These are phyloP conservation scores for Corythornis vintsioides DNA, from an alignment of 2,113 vertebrate species.

Conservation along the genomic window DNA sequence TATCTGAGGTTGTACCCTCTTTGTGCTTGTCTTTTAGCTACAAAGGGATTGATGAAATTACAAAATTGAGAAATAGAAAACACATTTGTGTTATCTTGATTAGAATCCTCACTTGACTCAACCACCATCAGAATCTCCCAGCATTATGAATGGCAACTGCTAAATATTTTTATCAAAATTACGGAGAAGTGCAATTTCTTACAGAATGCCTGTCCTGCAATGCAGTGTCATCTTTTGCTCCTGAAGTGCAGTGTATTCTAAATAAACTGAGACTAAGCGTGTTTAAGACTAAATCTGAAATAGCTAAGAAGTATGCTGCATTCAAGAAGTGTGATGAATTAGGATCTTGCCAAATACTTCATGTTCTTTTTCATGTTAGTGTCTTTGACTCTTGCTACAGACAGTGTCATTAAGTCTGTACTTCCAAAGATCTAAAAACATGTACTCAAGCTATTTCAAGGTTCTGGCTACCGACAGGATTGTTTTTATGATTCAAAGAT, in stretches of 20 bases:
- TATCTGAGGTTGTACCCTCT: background rate
- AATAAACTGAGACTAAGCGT: background rate
- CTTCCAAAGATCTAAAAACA: background rate
- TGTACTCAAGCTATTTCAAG: background rate
- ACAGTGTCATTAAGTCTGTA: background rate
- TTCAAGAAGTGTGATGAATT: constrained; percentile 34
- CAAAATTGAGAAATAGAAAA: background rate
- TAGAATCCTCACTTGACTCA: background rate
- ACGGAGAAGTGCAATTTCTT: background rate
- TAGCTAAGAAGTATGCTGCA: constrained; percentile 12
- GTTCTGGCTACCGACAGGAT: background rate
- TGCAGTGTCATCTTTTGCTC: background rate
- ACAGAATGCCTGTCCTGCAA: background rate
- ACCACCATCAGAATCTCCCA: background rate
- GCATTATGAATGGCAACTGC: background rate
- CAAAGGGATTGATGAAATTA: background rate
- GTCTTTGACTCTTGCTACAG: constrained; percentile 21
- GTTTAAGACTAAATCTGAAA: constrained; percentile 10
- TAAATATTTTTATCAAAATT: background rate
- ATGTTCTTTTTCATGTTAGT: background rate
- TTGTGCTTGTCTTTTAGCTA: background rate
- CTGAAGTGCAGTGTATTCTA: background rate
- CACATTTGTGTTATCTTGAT: background rate
- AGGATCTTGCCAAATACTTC: background rate
- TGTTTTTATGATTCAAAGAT: background rate